Evolutionary conservation across 2,797 vertebrate genomes (phyloP), one percentile per base, ranked within the genome.

Genomic region (Sebastes matsubarae): DNA sequence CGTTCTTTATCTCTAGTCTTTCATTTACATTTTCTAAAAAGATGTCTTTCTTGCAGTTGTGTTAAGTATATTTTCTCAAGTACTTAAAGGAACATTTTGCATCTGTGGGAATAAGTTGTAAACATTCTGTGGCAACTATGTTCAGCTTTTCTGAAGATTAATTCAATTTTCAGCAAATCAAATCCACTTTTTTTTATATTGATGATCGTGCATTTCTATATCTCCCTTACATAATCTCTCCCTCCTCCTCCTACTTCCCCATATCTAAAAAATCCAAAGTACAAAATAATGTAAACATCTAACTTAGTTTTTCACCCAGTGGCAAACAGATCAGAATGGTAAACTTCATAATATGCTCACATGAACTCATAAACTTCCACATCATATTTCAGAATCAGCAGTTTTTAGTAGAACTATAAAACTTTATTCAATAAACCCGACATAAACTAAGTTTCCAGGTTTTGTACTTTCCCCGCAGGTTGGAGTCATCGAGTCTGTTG

Each of bases 401-500:
- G 6, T 38, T 79, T 72, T 20, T 24, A 22, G 2, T 12, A 59
- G 5, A 25, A 32, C 24, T n/a, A 3, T 3, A 27, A 4, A 4
- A 6, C 20, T 58, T 64, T 50, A 30, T 52, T 63, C 20, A 36
- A 29, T 29, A 81, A 59, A 77, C 7, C 7, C 14, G 27, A 32
- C 29, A 54, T 20, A 36, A 30, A 24, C 2, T 25, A 11, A 16
- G 8, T 81, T 63, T 69, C 22, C 57, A 77, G 36, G 7, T 68
- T 59, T 74, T 71, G 75, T 77, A 74, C 77, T 87, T 90, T 87
- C 29, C 74, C 74, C 73, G 52, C 61, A 78, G 29, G 72, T 80
- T 70, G 11, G n/a, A 81, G 67, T 86, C 82, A 75, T 63, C 61
- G 64, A n/a, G 46, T 75, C 61, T 89, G 86, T 88, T 85, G 80